Evolutionary conservation across 1,140 invertebrate species (phyloP).

Genomic region (Dolichoris vasculosae): DNA sequence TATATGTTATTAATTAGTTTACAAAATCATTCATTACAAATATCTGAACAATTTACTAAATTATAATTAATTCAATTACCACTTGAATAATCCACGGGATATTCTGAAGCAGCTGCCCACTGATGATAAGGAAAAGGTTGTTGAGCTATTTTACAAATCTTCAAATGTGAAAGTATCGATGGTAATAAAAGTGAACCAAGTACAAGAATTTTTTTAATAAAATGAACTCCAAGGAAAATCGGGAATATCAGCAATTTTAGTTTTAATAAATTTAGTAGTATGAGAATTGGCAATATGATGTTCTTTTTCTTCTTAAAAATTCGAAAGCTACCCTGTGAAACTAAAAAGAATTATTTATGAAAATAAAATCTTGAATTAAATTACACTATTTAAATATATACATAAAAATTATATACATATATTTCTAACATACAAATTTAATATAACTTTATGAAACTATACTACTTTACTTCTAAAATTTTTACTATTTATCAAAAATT

Average conservation of each 20-base stretch:
- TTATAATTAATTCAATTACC: slow-evolving; percentile 54
- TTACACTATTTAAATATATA: background rate
- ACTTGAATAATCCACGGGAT: slow-evolving; percentile 69
- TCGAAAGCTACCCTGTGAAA: slow-evolving; percentile 60
- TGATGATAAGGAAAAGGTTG: slow-evolving; percentile 63
- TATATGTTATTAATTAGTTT: too few relatives aligned
- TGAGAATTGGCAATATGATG: slow-evolving; percentile 78
- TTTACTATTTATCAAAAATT: too few relatives aligned
- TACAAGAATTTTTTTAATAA: slow-evolving; percentile 82
- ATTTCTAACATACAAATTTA: background rate
- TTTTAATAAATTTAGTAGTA: slow-evolving; percentile 78
- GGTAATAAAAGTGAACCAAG: slow-evolving; percentile 78
- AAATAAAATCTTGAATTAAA: background rate
- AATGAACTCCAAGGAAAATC: slow-evolving; percentile 78
- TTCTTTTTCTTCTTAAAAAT: slow-evolving; percentile 78
- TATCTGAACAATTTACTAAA: background rate
- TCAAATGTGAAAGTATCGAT: slow-evolving; percentile 77
- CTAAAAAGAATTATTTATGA: slow-evolving; percentile 14
- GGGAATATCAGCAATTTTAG: slow-evolving; percentile 79
- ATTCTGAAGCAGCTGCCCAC: slow-evolving; percentile 65
- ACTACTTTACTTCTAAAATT: too few relatives aligned
- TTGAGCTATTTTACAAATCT: slow-evolving; percentile 77
- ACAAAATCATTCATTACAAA: background rate
- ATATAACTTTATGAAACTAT: too few relatives aligned
- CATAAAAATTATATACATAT: background rate